Conservation (phyloP, 2,888 invertebrate species). For the Gisinianus flammeolus region DNA sequence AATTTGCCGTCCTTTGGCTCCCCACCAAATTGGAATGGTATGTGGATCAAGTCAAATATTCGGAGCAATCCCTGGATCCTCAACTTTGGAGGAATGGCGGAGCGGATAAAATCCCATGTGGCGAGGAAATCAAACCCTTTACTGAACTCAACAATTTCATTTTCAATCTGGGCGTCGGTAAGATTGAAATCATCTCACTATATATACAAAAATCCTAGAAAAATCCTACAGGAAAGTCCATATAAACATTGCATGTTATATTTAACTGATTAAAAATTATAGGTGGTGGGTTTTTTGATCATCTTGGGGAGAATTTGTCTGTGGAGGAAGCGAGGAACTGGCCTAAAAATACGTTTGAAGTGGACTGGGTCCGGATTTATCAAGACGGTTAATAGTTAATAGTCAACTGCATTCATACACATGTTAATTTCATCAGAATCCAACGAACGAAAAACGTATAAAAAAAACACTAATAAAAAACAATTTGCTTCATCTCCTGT, state of each 20-base stretch:
- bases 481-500: too few relatives aligned
- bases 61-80: conserved; percentile 48
- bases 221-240: too few relatives aligned
- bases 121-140: conserved; percentile 47
- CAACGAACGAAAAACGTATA: too few relatives aligned
- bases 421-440: too few relatives aligned
- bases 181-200: too few relatives aligned
- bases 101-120: conserved; percentile 47
- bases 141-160: conserved; percentile 50
- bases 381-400: too few relatives aligned
- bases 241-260: too few relatives aligned
- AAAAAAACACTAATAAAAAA: too few relatives aligned
- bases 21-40: conserved; percentile 53
- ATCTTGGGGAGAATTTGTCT: conserved; percentile 19
- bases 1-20: conserved; percentile 55
- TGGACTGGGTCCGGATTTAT: conserved; percentile 44
- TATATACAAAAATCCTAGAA: too few relatives aligned
- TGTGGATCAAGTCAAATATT: conserved; percentile 51
- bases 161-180: conserved; percentile 56
- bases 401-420: too few relatives aligned
- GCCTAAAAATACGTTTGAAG: conserved; percentile 38
- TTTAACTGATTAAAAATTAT: too few relatives aligned
- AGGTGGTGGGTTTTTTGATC: too few relatives aligned
- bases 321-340: conserved; percentile 33
- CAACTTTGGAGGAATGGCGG: conserved; percentile 17